Evolutionary conservation across 2,888 invertebrate species (phyloP).

Genomic region (Sepioteuthis lessoniana): DNA sequence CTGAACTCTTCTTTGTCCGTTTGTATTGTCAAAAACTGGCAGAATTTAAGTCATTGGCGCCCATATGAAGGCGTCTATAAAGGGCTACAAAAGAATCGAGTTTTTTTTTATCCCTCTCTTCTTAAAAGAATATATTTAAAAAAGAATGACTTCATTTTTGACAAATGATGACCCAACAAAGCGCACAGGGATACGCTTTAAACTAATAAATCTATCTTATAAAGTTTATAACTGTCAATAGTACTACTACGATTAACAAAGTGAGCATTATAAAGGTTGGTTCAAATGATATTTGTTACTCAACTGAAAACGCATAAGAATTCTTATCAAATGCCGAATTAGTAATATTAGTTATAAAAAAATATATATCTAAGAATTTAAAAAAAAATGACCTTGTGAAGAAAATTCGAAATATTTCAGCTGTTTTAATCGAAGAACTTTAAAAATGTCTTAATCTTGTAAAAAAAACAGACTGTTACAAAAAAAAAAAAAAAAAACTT

Average conservation of each 20-base stretch:
- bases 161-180: not conserved
- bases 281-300: not conserved
- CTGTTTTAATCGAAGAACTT: too few species aligned
- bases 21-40: not conserved
- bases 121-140: too few species aligned
- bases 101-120: too few species aligned
- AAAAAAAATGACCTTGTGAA: too few species aligned
- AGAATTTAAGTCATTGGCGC: not conserved
- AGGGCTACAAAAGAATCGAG: not conserved
- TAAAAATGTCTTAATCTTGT: too few species aligned
- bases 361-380: too few species aligned
- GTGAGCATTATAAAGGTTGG: not conserved
- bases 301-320: too few species aligned
- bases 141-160: not conserved
- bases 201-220: not conserved
- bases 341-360: too few species aligned
- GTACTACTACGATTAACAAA: not conserved
- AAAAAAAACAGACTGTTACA: too few species aligned
- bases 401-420: too few species aligned
- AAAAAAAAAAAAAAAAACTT: too few species aligned
- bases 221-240: not conserved
- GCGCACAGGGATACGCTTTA: not conserved
- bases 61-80: not conserved
- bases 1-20: not conserved
- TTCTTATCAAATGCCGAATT: too few species aligned